Conservation (phyloP, 2,113 vertebrate species). For the Aldabrachelys gigantea region DNA sequence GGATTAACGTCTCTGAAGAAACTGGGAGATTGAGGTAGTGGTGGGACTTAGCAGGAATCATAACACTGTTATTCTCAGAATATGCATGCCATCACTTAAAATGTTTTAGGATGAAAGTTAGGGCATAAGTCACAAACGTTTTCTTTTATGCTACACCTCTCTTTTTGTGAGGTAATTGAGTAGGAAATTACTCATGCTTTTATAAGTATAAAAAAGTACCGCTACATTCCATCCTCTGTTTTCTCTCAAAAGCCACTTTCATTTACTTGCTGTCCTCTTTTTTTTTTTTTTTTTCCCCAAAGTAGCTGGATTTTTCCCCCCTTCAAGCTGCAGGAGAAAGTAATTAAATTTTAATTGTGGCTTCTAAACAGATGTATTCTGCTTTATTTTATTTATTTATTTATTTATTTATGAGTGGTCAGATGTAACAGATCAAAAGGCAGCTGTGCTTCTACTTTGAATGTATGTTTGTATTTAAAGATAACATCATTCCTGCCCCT, state of each 20-base stretch:
- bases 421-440: slow-evolving; percentile 15
- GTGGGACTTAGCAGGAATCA: not conserved
- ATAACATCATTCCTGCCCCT: not conserved
- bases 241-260: slow-evolving; percentile 11
- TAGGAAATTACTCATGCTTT: not conserved
- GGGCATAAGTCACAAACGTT: not conserved
- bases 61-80: not conserved
- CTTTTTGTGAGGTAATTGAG: not conserved
- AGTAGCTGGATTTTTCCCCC: not conserved
- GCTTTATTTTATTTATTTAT: not conserved
- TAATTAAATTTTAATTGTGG: not conserved
- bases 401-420: not conserved
- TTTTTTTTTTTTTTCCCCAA: slow-evolving; percentile 16
- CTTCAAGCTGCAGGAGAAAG: not conserved
- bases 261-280: not conserved
- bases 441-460: not conserved
- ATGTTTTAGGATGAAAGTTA: not conserved
- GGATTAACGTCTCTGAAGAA: not conserved
- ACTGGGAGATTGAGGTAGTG: not conserved
- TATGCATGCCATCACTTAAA: not conserved
- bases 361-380: slow-evolving; percentile 23
- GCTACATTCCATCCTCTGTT: not conserved
- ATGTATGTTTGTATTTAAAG: not conserved
- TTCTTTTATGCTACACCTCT: not conserved
- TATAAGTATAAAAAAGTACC: not conserved